These are phyloP conservation scores for Gila robusta DNA, from an alignment of 2,797 vertebrate species.

Conservation along the genomic window DNA sequence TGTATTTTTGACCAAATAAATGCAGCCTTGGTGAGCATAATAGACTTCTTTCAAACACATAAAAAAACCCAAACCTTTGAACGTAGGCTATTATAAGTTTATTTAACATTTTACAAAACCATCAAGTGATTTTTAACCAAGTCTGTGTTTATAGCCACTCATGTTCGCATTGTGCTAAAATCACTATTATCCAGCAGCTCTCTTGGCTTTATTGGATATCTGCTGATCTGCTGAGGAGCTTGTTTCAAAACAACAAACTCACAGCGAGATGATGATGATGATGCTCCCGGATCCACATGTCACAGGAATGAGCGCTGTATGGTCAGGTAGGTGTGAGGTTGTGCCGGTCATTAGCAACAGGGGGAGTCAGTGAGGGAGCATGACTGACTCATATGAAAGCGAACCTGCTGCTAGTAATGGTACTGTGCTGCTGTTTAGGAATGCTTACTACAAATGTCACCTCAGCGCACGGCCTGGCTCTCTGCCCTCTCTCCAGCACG, in stretches of 20 bases:
- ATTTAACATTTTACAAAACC: neutral
- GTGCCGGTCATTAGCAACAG: slow-evolving; percentile 58
- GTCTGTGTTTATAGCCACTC: neutral
- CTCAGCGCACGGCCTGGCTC: slow-evolving; percentile 63
- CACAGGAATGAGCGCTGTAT: neutral
- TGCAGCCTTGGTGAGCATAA: neutral
- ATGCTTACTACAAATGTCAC: slow-evolving; percentile 78
- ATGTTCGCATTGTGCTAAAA: neutral
- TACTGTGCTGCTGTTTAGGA: slow-evolving; percentile 69
- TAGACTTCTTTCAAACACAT: neutral
- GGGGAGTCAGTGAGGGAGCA: slow-evolving; percentile 58
- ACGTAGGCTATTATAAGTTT: neutral
- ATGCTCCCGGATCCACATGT: slow-evolving; percentile 5
- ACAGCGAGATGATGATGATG: neutral
- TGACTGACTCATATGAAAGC: slow-evolving; percentile 64
- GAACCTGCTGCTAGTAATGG: slow-evolving; percentile 69
- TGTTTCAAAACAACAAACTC: slow-evolving; percentile 14
- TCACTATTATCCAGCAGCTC: neutral
- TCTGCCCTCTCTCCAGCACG: slow-evolving; percentile 44
- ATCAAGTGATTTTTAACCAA: neutral
- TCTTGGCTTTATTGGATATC: slow-evolving; percentile 19
- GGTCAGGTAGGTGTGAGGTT: slow-evolving; percentile 4
- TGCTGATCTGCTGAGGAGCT: slow-evolving; percentile 13
- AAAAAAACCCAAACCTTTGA: neutral
- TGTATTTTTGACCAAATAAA: neutral